Conservation (phyloP, 2,888 invertebrate species). For the Stenoptilia bipunctidactyla region DNA sequence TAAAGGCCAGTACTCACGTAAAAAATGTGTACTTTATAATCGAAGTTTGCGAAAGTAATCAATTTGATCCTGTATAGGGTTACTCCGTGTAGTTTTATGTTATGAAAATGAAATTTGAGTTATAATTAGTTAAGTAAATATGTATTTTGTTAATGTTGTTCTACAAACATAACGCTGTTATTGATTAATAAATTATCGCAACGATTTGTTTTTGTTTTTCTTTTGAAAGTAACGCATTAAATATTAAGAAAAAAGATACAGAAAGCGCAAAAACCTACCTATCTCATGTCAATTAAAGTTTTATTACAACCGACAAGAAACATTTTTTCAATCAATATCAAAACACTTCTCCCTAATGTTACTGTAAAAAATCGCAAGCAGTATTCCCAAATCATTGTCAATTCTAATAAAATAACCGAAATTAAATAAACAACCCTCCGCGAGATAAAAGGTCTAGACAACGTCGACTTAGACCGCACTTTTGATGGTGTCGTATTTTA, state of each 20-base stretch:
- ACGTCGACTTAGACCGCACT: slow-evolving; percentile 48
- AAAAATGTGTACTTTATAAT: slow-evolving; percentile 56
- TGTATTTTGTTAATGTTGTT: too few species aligned
- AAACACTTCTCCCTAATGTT: slow-evolving; percentile 27
- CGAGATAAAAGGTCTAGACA: slow-evolving; percentile 64
- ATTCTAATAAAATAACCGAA: slow-evolving; percentile 62
- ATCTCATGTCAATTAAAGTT: too few species aligned
- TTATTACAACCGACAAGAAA: too few species aligned
- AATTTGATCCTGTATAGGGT: neutral
- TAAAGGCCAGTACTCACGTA: slow-evolving; percentile 66
- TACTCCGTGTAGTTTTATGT: neutral
- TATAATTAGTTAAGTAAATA: slow-evolving; percentile 1
- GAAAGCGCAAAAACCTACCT: too few species aligned
- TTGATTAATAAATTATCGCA: neutral
- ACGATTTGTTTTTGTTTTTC: neutral
- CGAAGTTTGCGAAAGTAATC: slow-evolving; percentile 19
- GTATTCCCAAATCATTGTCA: slow-evolving; percentile 62
- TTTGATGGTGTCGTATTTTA: slow-evolving; percentile 65
- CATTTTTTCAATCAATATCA: slow-evolving; percentile 63
- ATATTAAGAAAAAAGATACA: too few species aligned
- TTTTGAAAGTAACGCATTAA: too few species aligned
- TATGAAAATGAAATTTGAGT: neutral
- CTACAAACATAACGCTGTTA: too few species aligned
- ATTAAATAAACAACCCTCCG: slow-evolving; percentile 62
- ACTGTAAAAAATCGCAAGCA: slow-evolving; percentile 27